Evolutionary conservation across 2,888 invertebrate genomes (phyloP), one percentile per base, ranked within the genome.

Genomic region (Drosophila bunnanda): DNA sequence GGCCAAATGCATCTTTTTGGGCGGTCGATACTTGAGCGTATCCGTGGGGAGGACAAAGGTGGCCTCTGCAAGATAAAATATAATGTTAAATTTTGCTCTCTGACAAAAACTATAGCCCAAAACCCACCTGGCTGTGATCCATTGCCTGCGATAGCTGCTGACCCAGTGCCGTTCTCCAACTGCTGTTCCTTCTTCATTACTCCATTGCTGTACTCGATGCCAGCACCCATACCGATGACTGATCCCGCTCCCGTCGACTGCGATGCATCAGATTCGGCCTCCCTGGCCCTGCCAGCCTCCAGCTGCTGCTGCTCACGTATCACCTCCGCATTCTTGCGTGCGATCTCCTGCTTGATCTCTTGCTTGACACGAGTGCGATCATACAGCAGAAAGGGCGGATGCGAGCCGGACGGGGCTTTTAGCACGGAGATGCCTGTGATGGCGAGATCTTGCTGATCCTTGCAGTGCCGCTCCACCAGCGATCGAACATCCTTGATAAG

Each of bases 401-500:
- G 78, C 54, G 79, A 77, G 4, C 87, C 79, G 5, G 76, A 68
- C 0, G 89, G 90, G 0, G 91, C 75, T 83, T 94, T 93, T 9
- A 98, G 93, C 30, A 98, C 95, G 0, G 97, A 96, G 62, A 95
- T 93, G 6, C 98, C 98, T 1, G 98, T 98, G 55, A 97, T 93
- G 1, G 98, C 97, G 80, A 95, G 92, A 44, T 96, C 95, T 48
- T 96, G 96, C 87, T 95, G 96, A 91, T 98, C 98, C 86, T 96
- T 96, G 60, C 97, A 94, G 91, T 99, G 98, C 58, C 96, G 95
- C 83, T 97, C 96, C 12, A 99, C 97, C 73, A 98, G 91, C 9
- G 96, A 96, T 77, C 98, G 94, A 6, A 98, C 97, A 90, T 98
- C 98, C 74, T 96, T 95, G 56, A 99, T 96, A 41, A 99, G 93